A percentile compares a stretch with the other conserved stretches of the same genome.
Evolutionary conservation across 1,140 invertebrate genomes (phyloP).

Genomic region (Drosophila tani): DNA sequence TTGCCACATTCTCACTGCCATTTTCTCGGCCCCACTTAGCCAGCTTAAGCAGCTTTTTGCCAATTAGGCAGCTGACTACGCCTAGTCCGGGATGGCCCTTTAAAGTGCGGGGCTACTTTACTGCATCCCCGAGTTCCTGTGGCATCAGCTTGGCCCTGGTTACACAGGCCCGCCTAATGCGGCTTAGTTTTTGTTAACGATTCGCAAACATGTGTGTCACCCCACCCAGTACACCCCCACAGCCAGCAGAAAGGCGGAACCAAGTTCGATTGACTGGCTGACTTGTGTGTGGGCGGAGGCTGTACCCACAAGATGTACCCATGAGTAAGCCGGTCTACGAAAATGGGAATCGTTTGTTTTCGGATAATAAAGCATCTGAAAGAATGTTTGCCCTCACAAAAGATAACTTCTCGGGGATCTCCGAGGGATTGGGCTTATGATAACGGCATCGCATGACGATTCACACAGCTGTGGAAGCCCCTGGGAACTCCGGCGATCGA

Average conservation of each 20-base stretch:
- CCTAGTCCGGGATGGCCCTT: constrained; percentile 48
- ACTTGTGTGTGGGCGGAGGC: constrained; percentile 32
- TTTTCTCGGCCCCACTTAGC: constrained; percentile 19
- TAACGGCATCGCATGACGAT: constrained; percentile 24
- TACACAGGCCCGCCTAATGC: constrained; percentile 58
- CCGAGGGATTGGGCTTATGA: constrained; percentile 3
- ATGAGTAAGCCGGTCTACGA: constrained; percentile 48
- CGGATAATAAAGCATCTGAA: constrained; percentile 32
- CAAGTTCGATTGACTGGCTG: constrained; percentile 44
- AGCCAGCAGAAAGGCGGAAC: constrained; percentile 49
- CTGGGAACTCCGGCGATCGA: constrained; percentile 23
- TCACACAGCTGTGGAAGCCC: constrained; percentile 11
- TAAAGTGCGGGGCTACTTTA: constrained; percentile 57
- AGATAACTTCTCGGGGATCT: constrained; percentile 28
- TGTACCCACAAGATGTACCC: constrained; percentile 1
- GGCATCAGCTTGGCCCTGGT: constrained; percentile 48
- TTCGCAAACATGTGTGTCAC: constrained; percentile 69
- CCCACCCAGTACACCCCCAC: constrained; percentile 20
- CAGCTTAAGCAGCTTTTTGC: constrained; percentile 68
- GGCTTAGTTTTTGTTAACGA: constrained; percentile 80
- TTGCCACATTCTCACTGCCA: constrained; percentile 37
- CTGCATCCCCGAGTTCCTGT: constrained; percentile 19
- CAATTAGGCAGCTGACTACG: constrained; percentile 72
- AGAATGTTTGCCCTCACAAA: constrained; percentile 23
- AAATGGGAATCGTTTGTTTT: constrained; percentile 52